Conservation (phyloP, 2,888 invertebrate genomes). For the Cetonia aurata region DNA sequence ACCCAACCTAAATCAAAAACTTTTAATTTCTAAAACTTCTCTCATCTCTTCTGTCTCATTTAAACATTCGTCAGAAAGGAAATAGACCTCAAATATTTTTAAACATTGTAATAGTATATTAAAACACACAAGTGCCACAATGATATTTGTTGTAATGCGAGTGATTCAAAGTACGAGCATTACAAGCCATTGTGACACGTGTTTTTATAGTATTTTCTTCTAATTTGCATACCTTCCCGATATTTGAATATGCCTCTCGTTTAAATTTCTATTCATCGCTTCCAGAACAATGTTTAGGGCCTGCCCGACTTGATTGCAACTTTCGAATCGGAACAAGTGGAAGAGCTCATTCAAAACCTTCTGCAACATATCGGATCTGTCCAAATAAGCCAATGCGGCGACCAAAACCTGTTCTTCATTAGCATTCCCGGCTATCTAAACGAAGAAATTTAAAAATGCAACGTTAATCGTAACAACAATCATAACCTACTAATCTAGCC, state of each 20-base stretch:
- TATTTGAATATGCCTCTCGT: constrained; percentile 93
- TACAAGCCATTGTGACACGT: too few species aligned
- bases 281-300: constrained; percentile 86
- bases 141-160: too few species aligned
- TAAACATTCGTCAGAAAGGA: too few species aligned
- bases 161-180: too few species aligned
- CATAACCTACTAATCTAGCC: constrained; percentile 79
- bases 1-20: too few species aligned
- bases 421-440: constrained; percentile 90
- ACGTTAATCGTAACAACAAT: constrained; percentile 22
- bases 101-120: too few species aligned
- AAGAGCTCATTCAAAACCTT: constrained; percentile 93
- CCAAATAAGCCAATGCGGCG: constrained; percentile 86
- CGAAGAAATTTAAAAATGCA: constrained; percentile 38
- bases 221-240: constrained; percentile 80
- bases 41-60: too few species aligned
- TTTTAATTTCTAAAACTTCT: too few species aligned
- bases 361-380: constrained; percentile 84
- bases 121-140: too few species aligned
- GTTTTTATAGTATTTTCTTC: too few species aligned
- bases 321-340: constrained; percentile 87
- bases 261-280: constrained; percentile 90
- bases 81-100: too few species aligned
- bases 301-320: constrained; percentile 79
- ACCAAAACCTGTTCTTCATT: constrained; percentile 91